Conservation (phyloP, 2,888 invertebrate species). For the Timandra comae region DNA sequence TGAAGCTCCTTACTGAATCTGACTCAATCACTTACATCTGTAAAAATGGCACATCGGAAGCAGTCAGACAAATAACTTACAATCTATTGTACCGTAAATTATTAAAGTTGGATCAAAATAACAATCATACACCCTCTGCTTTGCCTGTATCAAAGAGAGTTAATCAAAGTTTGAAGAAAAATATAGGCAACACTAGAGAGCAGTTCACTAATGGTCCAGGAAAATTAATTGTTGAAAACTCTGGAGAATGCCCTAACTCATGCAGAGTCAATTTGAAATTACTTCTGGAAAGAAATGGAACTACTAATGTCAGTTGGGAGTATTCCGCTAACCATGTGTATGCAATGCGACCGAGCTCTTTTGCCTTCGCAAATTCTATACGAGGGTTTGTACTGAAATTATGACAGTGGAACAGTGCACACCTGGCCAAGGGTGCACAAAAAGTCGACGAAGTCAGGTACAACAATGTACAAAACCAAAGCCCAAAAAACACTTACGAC, state of each 20-base stretch:
- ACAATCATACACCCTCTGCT: constrained; percentile 35
- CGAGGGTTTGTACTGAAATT: constrained; percentile 88
- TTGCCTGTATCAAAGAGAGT: constrained; percentile 63
- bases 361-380: constrained; percentile 78
- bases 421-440: constrained; percentile 66
- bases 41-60: constrained; percentile 76
- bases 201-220: constrained; percentile 78
- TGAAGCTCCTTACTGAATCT: constrained; percentile 75
- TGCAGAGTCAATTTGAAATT: constrained; percentile 79
- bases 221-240: constrained; percentile 82
- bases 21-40: constrained; percentile 76
- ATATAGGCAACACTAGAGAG: constrained; percentile 73
- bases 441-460: constrained; percentile 62
- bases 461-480: constrained; percentile 64
- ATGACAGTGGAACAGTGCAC: constrained; percentile 85
- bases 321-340: constrained; percentile 80
- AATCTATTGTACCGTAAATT: constrained; percentile 48
- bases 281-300: constrained; percentile 73
- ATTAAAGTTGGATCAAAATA: constrained; percentile 43
- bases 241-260: constrained; percentile 82
- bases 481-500: constrained; percentile 62
- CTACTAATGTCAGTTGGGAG: constrained; percentile 76
- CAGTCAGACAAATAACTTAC: constrained; percentile 59
- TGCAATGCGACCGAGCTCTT: constrained; percentile 83
- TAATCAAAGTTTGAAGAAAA: constrained; percentile 74